These are phyloP conservation scores for Macrosteles quadrilineatus DNA, from an alignment of 1,140 invertebrate genomes.

Conservation along the genomic window DNA sequence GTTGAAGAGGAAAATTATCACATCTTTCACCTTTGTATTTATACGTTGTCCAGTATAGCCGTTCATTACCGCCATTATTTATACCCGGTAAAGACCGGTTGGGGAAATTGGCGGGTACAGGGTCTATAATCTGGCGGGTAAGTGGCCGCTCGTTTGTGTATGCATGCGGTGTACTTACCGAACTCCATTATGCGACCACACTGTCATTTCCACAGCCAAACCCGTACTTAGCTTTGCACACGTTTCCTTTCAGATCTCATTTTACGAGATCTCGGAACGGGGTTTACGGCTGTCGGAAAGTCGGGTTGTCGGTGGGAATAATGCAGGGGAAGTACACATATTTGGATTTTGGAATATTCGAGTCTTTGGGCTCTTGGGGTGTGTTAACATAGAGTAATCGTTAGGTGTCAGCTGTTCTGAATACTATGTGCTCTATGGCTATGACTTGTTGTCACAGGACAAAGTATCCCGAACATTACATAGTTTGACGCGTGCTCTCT, in stretches of 20 bases:
- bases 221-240: conserved; percentile 30
- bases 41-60: conserved; percentile 29
- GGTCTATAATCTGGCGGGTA: conserved; percentile 25
- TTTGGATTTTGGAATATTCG: too few species aligned
- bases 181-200: conserved; percentile 5
- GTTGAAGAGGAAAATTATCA: conserved; percentile 35
- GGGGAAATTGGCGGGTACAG: conserved; percentile 21
- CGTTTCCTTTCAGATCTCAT: conserved; percentile 16
- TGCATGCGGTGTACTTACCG: conserved; percentile 22
- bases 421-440: too few species aligned
- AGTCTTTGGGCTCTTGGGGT: too few species aligned
- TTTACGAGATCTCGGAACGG: conserved; percentile 23
- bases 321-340: neutral
- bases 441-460: too few species aligned
- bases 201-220: conserved; percentile 25
- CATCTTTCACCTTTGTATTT: conserved; percentile 36
- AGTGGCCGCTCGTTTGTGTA: conserved; percentile 28
- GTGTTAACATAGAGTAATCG: too few species aligned
- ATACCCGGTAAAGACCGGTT: conserved; percentile 30
- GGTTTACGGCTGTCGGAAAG: neutral
- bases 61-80: conserved; percentile 35
- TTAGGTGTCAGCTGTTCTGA: too few species aligned
- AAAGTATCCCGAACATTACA: too few species aligned
- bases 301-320: neutral
- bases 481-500: too few species aligned